phyloP scores from a whole-genome alignment of 2,113 vertebrate species.

The Tyrannus savana region DNA sequence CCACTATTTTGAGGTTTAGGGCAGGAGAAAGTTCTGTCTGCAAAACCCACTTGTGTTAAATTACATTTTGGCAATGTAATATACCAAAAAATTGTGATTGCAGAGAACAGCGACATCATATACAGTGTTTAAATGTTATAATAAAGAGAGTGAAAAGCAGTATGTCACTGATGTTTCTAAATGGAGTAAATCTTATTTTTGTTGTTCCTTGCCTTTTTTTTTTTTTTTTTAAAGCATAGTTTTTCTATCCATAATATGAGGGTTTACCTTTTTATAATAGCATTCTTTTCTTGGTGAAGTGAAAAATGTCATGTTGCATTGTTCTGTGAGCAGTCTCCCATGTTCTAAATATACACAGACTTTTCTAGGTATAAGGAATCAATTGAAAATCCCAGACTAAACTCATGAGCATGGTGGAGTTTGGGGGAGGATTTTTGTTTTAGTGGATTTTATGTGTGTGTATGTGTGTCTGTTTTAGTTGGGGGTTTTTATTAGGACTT shows the following conservation, averaged over 20 bases:
- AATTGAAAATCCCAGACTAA: conserved; percentile 34
- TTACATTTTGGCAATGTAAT: conserved; percentile 57
- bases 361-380: conserved; percentile 26
- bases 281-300: not conserved
- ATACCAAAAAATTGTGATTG: not conserved
- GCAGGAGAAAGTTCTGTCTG: conserved; percentile 45
- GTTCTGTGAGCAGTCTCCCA: not conserved
- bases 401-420: not conserved
- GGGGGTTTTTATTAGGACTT: accelerated
- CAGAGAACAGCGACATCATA: conserved; percentile 38
- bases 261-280: not conserved
- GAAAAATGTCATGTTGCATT: not conserved
- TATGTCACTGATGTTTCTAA: conserved; percentile 29
- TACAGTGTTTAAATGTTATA: not conserved
- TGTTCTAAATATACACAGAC: conserved; percentile 7
- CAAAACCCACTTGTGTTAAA: conserved; percentile 55
- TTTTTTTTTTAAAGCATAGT: not conserved
- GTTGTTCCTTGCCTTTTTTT: not conserved
- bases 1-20: conserved; percentile 36
- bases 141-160: conserved; percentile 24
- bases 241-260: conserved; percentile 1
- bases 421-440: not conserved
- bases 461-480: not conserved
- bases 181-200: not conserved
- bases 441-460: not conserved